Base-by-base conservation (phyloP, 2,888 invertebrate genomes). In the Caenorhabditis doughertyi region DNA sequence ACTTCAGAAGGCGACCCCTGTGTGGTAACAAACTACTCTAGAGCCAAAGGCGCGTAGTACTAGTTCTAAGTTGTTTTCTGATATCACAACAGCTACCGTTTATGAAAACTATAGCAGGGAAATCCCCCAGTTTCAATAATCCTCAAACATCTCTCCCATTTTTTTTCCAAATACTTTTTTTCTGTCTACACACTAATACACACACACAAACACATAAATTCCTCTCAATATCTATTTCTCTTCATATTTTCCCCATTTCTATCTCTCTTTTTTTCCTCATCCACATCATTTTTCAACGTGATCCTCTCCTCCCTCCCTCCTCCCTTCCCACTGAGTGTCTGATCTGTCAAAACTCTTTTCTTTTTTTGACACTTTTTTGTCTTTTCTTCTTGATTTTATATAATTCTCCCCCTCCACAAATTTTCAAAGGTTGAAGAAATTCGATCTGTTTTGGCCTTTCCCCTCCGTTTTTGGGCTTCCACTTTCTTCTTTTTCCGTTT, bases 201-300 rank as follows among this genome's bases (percentile, higher is more conserved):
- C n/a, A n/a, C n/a, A n/a, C n/a, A n/a, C n/a, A n/a, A n/a, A n/a
- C 23, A 32, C 13, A 42, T 13, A 25, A 35, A 39, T 53, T 21
- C 56, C 60, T 47, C 65, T 65, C 27, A 25, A 9, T 49, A 16
- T 70, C 56, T 76, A 29, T 68, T 32, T 58, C 64, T 65, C 64
- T 39, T 27, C n/a, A 18, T n/a, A n/a, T n/a, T n/a, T n/a, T 56
- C 44, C 65, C 8, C 25, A 21, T 55, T 23, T 29, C n/a, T 51
- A 55, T 62, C 55, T 47, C 27, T 39, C 67, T 29, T 55, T 68
- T 56, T 42, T 49, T 67, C n/a, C 47, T 21, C 11, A 42, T n/a
- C 5, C 35, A 35, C 35, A 35, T 35, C 35, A 23, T 35, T 62
- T 60, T 73, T 29, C 42, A 23, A 42, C 62, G 35, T 65, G 21